phyloP scores from a whole-genome alignment of 2,113 vertebrate genomes.

The Taurulus bubalis region DNA sequence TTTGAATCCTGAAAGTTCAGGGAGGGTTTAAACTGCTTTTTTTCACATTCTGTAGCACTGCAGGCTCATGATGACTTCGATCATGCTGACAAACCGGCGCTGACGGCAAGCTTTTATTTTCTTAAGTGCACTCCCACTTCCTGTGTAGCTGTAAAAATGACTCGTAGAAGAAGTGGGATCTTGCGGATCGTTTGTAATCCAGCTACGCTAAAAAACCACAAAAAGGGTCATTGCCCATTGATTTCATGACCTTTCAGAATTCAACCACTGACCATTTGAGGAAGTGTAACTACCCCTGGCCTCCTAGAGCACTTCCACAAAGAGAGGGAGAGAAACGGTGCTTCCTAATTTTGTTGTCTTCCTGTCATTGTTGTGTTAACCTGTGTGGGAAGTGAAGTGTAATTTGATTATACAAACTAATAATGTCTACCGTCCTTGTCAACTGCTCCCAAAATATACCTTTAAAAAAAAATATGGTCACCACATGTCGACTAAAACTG shows the following conservation, averaged over 20 bases:
- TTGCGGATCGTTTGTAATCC: background rate
- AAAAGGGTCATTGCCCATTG: background rate
- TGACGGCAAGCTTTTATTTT: background rate
- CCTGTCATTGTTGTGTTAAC: constrained; percentile 16
- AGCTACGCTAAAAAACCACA: constrained; percentile 53
- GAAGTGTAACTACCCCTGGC: constrained; percentile 25
- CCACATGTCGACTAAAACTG: constrained; percentile 12
- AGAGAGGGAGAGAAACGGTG: background rate
- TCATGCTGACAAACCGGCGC: background rate
- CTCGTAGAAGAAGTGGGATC: constrained; percentile 1
- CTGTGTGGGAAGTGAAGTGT: constrained; percentile 12
- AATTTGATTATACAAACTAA: constrained; percentile 3
- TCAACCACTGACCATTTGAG: constrained; percentile 15
- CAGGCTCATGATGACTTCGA: constrained; percentile 16
- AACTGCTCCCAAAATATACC: constrained; percentile 1
- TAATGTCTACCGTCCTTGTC: background rate
- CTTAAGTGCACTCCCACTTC: background rate
- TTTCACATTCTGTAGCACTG: constrained; percentile 37
- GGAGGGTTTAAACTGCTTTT: constrained; percentile 3
- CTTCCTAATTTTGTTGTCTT: constrained; percentile 14
- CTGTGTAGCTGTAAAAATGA: constrained; percentile 1
- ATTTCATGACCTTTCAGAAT: constrained; percentile 41
- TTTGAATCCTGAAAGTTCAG: constrained; percentile 34
- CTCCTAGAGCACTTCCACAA: constrained; percentile 19
- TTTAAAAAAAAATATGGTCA: background rate